phyloP scores from a whole-genome alignment of 2,888 invertebrate species.

The Idaea aversata region DNA sequence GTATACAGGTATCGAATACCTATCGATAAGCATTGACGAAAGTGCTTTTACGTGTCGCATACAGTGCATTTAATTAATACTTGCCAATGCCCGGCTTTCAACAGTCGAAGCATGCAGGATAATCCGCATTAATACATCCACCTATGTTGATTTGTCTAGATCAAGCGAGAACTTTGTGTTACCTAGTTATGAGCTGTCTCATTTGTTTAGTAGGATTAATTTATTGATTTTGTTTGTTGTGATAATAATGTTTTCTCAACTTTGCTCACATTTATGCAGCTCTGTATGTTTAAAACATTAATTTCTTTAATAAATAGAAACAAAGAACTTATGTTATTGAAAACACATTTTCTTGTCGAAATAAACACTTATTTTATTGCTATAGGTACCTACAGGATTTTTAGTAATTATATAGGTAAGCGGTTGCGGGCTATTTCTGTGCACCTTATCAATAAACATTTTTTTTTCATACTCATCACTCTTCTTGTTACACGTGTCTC shows the following conservation, averaged over 20 bases:
- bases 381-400: neutral
- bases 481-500: too few relatives aligned
- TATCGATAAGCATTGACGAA: conserved; percentile 26
- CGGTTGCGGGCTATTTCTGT: too few relatives aligned
- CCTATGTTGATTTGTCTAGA: conserved; percentile 4
- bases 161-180: neutral
- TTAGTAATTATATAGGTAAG: neutral
- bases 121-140: conserved; percentile 22
- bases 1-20: conserved; percentile 28
- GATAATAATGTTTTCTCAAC: too few relatives aligned
- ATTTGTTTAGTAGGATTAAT: neutral
- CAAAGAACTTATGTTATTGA: neutral
- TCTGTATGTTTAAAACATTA: neutral
- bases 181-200: neutral
- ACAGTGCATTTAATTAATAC: conserved; percentile 35
- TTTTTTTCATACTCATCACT: too few relatives aligned
- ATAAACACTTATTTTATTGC: neutral
- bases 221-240: neutral
- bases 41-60: conserved; percentile 32
- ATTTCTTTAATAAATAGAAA: neutral
- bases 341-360: neutral
- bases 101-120: conserved; percentile 21
- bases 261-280: neutral
- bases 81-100: conserved; percentile 26
- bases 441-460: too few relatives aligned